Evolutionary conservation across 2,888 invertebrate species (phyloP), one percentile per base, ranked within the genome.

Genomic region (Arrhopalites spinosus): DNA sequence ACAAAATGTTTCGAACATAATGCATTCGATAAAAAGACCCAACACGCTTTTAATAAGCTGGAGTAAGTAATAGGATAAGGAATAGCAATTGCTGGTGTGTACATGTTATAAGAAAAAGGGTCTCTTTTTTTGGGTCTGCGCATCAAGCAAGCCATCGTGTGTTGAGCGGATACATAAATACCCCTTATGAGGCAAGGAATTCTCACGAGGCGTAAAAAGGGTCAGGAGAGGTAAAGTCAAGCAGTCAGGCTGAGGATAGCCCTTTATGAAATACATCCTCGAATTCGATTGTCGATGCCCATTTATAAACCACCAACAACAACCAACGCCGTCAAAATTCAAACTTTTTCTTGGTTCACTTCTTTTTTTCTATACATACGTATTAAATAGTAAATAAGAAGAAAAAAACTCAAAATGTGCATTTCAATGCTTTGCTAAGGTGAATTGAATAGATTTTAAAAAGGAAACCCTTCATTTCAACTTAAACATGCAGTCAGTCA

Each of bases 141-240:
- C 45, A 45, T 45, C 15, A 45, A 45, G 45, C 15, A 45, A 15
- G 7, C 15, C 7, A 47, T 47, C n/a, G 47, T 17, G 47, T 7
- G 7, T 47, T 1, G 47, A 23, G n/a, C 53, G 36, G 36, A 53
- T 53, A 23, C 53, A 53, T 53, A 53, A 53, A 53, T 53, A 53
- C 53, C 53, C 53, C 53, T 53, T 20, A 53, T 53, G 53, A 53
- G 53, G 53, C 23, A 53, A 53, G 53, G 53, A 53, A 53, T 53
- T 53, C 53, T 53, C n/a, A 2, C 20, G n/a, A 53, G 53, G 53
- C 53, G 53, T 53, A 53, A 53, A 53, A 53, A 53, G 53, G 53
- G 53, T 53, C 53, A 23, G 53, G 53, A 53, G 53, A 53, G 53
- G 53, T 53, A 53, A 53, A 53, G 53, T n/a, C 53, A 53, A 53